phyloP scores from a whole-genome alignment of 2,113 vertebrate species.

The Ictalurus punctatus region DNA sequence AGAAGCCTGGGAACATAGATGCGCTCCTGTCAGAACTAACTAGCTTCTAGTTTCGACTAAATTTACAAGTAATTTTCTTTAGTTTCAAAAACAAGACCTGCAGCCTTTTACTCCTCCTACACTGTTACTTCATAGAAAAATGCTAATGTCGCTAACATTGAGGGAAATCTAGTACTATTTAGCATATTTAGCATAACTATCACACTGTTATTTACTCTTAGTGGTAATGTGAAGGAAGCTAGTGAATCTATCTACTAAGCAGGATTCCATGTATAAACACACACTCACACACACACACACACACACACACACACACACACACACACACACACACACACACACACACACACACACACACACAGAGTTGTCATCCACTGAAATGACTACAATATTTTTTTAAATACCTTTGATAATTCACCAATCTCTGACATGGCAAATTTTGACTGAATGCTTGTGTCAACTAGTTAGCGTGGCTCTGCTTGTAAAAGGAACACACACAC shows the following conservation, averaged over 20 bases:
- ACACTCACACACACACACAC: background rate
- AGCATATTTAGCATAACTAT: background rate
- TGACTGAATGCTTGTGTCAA: too few relatives aligned
- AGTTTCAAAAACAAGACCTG: background rate
- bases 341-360: too few relatives aligned
- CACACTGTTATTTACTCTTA: background rate
- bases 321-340: too few relatives aligned
- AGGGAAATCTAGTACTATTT: background rate
- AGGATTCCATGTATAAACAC: background rate
- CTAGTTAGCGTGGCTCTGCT: too few relatives aligned
- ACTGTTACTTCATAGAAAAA: background rate
- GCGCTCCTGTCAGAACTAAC: background rate
- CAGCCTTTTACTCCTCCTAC: background rate
- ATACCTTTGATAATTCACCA: background rate
- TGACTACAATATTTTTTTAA: too few relatives aligned
- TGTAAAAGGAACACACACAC: background rate
- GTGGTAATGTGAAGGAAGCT: background rate
- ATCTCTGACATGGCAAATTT: too few relatives aligned
- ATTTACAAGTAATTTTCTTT: too few relatives aligned
- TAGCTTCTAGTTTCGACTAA: background rate
- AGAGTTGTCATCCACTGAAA: too few relatives aligned
- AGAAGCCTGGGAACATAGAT: too few relatives aligned
- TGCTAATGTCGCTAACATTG: background rate
- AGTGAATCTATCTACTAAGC: background rate
- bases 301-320: too few relatives aligned